Percentiles rank a stretch among this genome's conserved stretches.
Evolutionary conservation across 2,113 vertebrate genomes (phyloP).

Genomic region (Theropithecus gelada): DNA sequence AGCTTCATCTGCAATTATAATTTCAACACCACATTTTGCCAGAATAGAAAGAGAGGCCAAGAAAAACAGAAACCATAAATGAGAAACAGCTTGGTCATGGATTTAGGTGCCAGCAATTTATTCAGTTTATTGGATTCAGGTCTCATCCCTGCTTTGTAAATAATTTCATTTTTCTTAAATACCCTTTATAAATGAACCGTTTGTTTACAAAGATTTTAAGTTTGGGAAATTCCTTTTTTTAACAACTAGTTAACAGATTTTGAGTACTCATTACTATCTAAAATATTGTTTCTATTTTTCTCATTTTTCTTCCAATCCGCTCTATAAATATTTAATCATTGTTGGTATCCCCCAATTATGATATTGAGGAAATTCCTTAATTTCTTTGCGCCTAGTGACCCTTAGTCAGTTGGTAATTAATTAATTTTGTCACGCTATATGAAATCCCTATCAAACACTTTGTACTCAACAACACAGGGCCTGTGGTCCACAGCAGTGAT

Average conservation of each 20-base stretch:
- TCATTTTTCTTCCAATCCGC: background rate
- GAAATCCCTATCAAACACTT: background rate
- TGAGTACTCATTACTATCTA: background rate
- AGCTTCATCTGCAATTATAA: constrained; percentile 73
- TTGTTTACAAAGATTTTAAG: background rate
- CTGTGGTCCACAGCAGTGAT: background rate
- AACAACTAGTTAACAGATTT: background rate
- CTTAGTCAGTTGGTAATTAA: background rate
- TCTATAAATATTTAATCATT: background rate
- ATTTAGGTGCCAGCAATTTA: constrained; percentile 28
- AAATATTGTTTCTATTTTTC: background rate
- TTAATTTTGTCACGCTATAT: background rate
- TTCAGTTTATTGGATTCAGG: constrained; percentile 32
- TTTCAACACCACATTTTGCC: constrained; percentile 45
- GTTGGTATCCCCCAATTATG: background rate
- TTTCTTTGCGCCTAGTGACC: background rate
- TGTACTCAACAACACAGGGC: background rate
- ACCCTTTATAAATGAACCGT: background rate
- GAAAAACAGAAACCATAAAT: constrained; percentile 63
- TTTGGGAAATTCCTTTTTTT: background rate
- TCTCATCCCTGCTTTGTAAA: background rate
- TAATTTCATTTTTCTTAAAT: constrained; percentile 20
- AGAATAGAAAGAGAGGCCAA: constrained; percentile 19
- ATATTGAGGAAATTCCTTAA: background rate
- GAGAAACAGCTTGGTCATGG: background rate